A percentile compares a stretch with the other conserved stretches of the same genome.
Evolutionary conservation across 2,888 invertebrate species (phyloP).

Genomic region (Drosophila merina): DNA sequence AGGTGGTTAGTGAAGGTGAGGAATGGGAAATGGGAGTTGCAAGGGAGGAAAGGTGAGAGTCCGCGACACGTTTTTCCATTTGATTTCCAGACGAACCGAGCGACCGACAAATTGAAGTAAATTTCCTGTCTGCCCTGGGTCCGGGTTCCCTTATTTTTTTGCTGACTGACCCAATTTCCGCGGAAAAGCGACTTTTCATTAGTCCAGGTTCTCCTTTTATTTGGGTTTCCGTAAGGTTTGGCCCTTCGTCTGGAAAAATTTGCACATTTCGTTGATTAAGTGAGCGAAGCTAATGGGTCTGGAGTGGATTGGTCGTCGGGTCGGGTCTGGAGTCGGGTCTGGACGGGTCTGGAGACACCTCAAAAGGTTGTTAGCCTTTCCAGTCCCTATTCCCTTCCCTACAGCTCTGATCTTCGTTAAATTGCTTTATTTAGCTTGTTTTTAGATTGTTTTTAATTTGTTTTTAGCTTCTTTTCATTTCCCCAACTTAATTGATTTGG

Average conservation of each 20-base stretch:
- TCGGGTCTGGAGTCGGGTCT: conserved; percentile 4
- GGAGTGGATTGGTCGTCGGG: conserved; percentile 1
- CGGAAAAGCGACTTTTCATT: conserved; percentile 75
- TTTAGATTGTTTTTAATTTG: conserved; percentile 46
- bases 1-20: conserved; percentile 25
- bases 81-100: conserved; percentile 55
- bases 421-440: conserved; percentile 52
- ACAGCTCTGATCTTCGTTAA: conserved; percentile 40
- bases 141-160: conserved; percentile 25
- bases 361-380: conserved; percentile 33
- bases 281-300: conserved; percentile 36
- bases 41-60: conserved; percentile 27
- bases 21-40: conserved; percentile 17
- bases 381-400: conserved; percentile 6
- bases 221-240: conserved; percentile 31
- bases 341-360: conserved; percentile 7
- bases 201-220: conserved; percentile 54
- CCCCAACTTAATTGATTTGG: conserved; percentile 59
- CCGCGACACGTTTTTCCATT: conserved; percentile 74
- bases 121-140: conserved; percentile 64
- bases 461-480: conserved; percentile 39
- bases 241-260: conserved; percentile 26
- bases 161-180: conserved; percentile 73
- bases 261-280: conserved; percentile 44
- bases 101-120: conserved; percentile 66